Evolutionary conservation across 2,797 vertebrate genomes (phyloP).

Genomic region (Simalia tracyae): DNA sequence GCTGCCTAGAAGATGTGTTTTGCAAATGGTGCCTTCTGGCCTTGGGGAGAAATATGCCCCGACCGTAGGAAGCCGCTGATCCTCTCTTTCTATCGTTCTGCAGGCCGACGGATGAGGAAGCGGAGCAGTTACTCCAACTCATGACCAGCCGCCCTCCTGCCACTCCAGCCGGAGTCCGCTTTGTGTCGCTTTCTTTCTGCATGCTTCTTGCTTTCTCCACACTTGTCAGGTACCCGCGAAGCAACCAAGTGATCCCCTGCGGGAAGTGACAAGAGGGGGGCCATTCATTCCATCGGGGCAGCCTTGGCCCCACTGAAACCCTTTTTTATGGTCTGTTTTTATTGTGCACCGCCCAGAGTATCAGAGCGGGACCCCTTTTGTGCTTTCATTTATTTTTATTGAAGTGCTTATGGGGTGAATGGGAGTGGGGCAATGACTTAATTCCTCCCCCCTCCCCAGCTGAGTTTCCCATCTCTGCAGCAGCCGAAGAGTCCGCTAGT

Average conservation of each 20-base stretch:
- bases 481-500: neutral
- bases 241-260: fast-evolving
- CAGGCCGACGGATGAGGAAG: conserved; percentile 96
- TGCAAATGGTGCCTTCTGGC: neutral
- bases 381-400: neutral
- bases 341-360: too few species aligned
- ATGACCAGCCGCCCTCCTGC: conserved; percentile 98
- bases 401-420: neutral
- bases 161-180: conserved; percentile 94
- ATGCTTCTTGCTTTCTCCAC: conserved; percentile 96
- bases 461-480: neutral
- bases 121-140: conserved; percentile 92
- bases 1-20: neutral
- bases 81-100: neutral
- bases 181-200: conserved; percentile 96
- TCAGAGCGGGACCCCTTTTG: neutral
- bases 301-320: neutral
- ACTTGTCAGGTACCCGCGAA: conserved; percentile 85
- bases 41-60: neutral
- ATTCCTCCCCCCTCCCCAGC: neutral
- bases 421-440: neutral
- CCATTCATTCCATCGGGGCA: fast-evolving
- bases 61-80: fast-evolving
- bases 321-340: too few species aligned
- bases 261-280: fast-evolving